Evolutionary conservation across 2,113 vertebrate genomes (phyloP).

Genomic region (Cygnus buccinator): DNA sequence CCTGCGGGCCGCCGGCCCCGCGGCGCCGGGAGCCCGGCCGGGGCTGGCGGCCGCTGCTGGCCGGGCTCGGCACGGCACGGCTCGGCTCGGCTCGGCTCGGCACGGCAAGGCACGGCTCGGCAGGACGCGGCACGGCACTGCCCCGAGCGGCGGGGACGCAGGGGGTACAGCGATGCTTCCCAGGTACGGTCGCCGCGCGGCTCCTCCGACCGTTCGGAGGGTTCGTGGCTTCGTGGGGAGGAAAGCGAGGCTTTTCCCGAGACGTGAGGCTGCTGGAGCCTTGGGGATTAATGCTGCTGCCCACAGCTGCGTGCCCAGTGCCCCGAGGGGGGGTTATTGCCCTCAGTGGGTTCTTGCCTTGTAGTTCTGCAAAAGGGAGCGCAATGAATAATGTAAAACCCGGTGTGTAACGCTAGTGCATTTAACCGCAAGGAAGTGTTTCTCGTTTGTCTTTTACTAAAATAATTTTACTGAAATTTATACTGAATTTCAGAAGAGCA

Average conservation of each 20-base stretch:
- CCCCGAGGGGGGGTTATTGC: too few relatives aligned
- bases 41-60: too few relatives aligned
- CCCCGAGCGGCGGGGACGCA: constrained; percentile 43
- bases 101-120: too few relatives aligned
- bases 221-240: not conserved
- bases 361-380: not conserved
- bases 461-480: not conserved
- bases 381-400: not conserved
- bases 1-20: too few relatives aligned
- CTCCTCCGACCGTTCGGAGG: not conserved
- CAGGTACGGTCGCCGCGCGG: constrained; percentile 74
- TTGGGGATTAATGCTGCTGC: not conserved
- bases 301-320: not conserved
- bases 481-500: not conserved
- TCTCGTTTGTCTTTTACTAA: not conserved
- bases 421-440: not conserved
- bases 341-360: not conserved
- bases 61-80: too few relatives aligned
- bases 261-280: not conserved
- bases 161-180: constrained; percentile 79
- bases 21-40: too few relatives aligned
- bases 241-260: not conserved
- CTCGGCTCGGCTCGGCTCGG: too few relatives aligned
- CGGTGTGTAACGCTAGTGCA: not conserved
- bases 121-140: too few relatives aligned